phyloP scores from a whole-genome alignment of 2,888 invertebrate genomes.

The Pyrrhia umbra region DNA sequence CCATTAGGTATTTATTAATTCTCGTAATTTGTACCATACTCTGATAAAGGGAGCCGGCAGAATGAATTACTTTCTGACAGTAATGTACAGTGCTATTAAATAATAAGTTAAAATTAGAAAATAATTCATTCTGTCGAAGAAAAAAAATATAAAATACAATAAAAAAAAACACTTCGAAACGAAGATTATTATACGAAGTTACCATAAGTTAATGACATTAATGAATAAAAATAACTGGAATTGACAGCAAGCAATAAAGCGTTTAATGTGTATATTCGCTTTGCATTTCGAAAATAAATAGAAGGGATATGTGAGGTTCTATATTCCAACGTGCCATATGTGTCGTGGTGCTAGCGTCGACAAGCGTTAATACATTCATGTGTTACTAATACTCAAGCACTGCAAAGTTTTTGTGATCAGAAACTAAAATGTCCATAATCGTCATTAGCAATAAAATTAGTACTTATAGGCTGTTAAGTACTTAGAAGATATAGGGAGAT shows the following conservation, averaged over 20 bases:
- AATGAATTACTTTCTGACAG: slow-evolving; percentile 62
- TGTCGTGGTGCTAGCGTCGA: slow-evolving; percentile 75
- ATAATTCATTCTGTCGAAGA: slow-evolving; percentile 54
- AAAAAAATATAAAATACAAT: slow-evolving; percentile 46
- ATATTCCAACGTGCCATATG: slow-evolving; percentile 80
- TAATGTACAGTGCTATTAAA: slow-evolving; percentile 65
- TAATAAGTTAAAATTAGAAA: slow-evolving; percentile 49
- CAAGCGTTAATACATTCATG: slow-evolving; percentile 49
- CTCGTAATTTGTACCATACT: slow-evolving; percentile 55
- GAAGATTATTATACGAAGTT: slow-evolving; percentile 64
- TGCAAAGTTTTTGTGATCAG: slow-evolving; percentile 42
- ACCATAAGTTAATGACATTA: slow-evolving; percentile 64
- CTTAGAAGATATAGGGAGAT: slow-evolving; percentile 65
- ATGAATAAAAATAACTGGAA: slow-evolving; percentile 66
- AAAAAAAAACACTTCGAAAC: slow-evolving; percentile 45
- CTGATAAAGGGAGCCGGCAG: slow-evolving; percentile 42
- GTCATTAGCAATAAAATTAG: slow-evolving; percentile 74
- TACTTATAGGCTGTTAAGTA: slow-evolving; percentile 75
- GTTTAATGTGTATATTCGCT: slow-evolving; percentile 60
- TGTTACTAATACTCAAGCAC: slow-evolving; percentile 64
- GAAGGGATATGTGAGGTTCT: slow-evolving; percentile 63
- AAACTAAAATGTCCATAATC: slow-evolving; percentile 63
- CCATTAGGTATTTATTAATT: slow-evolving; percentile 62
- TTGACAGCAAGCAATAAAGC: slow-evolving; percentile 80
- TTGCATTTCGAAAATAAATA: slow-evolving; percentile 71